Evolutionary conservation across 2,888 invertebrate species (phyloP).

Genomic region (Xanthorhoe spadicearia): DNA sequence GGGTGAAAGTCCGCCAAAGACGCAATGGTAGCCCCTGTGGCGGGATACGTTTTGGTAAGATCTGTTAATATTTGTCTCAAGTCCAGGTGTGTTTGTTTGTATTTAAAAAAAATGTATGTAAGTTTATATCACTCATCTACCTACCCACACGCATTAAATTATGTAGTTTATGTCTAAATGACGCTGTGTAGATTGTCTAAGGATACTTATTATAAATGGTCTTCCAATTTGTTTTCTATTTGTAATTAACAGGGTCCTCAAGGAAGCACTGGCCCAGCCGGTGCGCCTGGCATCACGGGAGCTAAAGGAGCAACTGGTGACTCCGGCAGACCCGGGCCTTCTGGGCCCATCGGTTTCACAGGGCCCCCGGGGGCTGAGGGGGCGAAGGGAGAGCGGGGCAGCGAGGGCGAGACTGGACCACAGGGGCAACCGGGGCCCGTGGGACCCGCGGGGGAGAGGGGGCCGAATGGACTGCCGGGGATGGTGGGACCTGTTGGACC

Average conservation of each 20-base stretch:
- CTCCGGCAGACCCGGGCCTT: slow-evolving; percentile 87
- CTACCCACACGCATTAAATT: too few relatives aligned
- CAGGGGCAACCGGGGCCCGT: slow-evolving; percentile 89
- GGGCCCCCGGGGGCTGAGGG: slow-evolving; percentile 90
- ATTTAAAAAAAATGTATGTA: too few relatives aligned
- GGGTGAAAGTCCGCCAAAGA: too few relatives aligned
- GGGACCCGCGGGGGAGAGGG: slow-evolving; percentile 88
- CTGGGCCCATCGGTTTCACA: slow-evolving; percentile 88
- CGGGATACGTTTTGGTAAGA: too few relatives aligned
- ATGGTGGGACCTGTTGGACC: slow-evolving; percentile 86
- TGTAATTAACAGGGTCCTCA: slow-evolving; percentile 85
- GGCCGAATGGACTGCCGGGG: slow-evolving; percentile 86
- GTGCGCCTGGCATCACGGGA: slow-evolving; percentile 88
- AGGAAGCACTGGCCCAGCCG: slow-evolving; percentile 88
- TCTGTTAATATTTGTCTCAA: too few relatives aligned
- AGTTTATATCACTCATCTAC: too few relatives aligned
- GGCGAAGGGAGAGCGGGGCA: slow-evolving; percentile 89
- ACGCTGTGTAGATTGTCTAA: too few relatives aligned
- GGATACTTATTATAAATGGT: too few relatives aligned
- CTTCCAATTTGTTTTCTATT: not conserved
- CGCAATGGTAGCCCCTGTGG: too few relatives aligned
- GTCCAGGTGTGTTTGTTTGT: too few relatives aligned
- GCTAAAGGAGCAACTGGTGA: slow-evolving; percentile 90
- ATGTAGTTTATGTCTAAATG: too few relatives aligned
- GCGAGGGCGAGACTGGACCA: slow-evolving; percentile 88